phyloP scores from a whole-genome alignment of 2,797 vertebrate genomes.

The Acipenser transmontanus region DNA sequence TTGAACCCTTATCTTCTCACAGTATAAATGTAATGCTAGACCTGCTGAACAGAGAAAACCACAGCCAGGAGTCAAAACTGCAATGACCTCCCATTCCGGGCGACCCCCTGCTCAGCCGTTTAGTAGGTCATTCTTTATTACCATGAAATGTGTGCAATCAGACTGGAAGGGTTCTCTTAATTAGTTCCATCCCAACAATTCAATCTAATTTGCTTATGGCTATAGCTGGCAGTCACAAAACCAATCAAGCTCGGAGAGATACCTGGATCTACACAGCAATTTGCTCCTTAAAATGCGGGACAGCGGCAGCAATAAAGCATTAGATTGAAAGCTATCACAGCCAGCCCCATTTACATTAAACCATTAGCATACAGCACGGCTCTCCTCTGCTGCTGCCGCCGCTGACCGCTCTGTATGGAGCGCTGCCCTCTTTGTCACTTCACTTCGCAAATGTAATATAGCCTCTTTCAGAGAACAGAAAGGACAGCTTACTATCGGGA shows the following conservation, averaged over 20 bases:
- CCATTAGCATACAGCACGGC: not conserved
- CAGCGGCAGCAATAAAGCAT: constrained; percentile 1
- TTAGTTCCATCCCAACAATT: constrained; percentile 18
- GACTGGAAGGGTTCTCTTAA: constrained; percentile 2
- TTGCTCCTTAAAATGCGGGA: constrained; percentile 8
- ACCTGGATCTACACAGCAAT: constrained; percentile 5
- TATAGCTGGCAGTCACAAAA: constrained; percentile 3
- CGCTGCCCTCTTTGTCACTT: not conserved
- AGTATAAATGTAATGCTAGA: no score
- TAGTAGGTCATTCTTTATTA: constrained; percentile 3
- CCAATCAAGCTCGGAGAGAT: constrained; percentile 10
- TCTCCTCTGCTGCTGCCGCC: not conserved
- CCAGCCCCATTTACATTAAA: constrained; percentile 4
- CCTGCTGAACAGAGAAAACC: no score
- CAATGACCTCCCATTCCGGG: constrained; percentile 10
- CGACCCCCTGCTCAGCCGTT: constrained; percentile 1
- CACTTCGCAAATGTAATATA: constrained; percentile 7
- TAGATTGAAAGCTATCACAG: constrained; percentile 9
- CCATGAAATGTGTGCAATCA: constrained; percentile 6
- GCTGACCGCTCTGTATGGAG: not conserved
- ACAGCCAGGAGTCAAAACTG: no score
- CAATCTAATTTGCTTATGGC: constrained; percentile 7
- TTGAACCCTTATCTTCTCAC: no score
- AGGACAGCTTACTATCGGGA: constrained; percentile 1
- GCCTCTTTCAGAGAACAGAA: constrained; percentile 5